Conservation (phyloP, 2,797 vertebrate genomes). For the Smutsia gigantea region DNA sequence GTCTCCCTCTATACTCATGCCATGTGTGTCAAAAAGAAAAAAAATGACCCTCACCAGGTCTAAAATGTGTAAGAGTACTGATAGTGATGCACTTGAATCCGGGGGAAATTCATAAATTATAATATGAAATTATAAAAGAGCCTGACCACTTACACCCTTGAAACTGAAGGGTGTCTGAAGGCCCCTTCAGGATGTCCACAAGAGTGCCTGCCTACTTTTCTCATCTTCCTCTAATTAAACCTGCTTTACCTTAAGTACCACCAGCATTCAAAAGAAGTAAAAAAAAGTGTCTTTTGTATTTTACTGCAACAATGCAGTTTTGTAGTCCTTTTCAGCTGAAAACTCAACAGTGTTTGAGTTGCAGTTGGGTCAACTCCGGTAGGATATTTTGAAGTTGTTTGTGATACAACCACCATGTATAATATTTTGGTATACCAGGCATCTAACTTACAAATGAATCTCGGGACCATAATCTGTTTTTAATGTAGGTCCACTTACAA, state of each 20-base stretch:
- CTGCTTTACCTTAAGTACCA: slow-evolving; percentile 5
- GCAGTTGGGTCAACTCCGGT: background rate
- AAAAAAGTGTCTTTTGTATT: slow-evolving; percentile 16
- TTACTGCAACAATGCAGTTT: background rate
- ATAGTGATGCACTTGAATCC: slow-evolving; percentile 24
- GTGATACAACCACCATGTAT: background rate
- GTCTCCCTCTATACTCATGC: background rate
- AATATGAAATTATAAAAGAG: slow-evolving; percentile 37
- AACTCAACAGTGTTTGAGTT: background rate
- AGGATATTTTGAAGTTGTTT: slow-evolving; percentile 7
- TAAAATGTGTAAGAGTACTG: slow-evolving; percentile 35
- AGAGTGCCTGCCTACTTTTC: slow-evolving; percentile 36
- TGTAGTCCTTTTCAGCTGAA: background rate
- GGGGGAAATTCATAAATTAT: slow-evolving; percentile 50
- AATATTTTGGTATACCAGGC: slow-evolving; percentile 1
- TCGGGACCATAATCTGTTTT: background rate
- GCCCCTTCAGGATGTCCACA: slow-evolving; percentile 32
- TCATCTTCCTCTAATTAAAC: slow-evolving; percentile 35
- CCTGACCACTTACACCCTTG: slow-evolving; percentile 11
- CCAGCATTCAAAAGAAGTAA: background rate
- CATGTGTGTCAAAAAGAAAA: slow-evolving; percentile 35
- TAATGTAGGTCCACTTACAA: background rate
- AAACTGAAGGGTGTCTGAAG: background rate
- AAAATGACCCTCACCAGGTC: slow-evolving; percentile 1
- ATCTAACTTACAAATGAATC: slow-evolving; percentile 18